These are phyloP conservation scores for Smutsia temminckii DNA, from an alignment of 2,797 vertebrate species.

Conservation along the genomic window DNA sequence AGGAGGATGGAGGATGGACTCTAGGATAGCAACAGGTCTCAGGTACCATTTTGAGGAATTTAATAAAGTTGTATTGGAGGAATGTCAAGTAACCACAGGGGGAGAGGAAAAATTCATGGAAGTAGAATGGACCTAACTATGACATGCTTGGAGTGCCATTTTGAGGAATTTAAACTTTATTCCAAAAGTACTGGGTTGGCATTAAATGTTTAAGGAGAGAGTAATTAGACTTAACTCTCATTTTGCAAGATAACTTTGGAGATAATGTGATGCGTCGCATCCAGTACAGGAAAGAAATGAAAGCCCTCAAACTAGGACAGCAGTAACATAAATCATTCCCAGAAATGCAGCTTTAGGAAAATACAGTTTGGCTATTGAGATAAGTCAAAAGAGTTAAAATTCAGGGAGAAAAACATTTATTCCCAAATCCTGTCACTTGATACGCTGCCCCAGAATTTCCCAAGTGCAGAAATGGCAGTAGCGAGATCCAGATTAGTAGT, in stretches of 20 bases:
- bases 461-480: background rate
- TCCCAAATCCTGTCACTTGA: background rate
- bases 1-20: background rate
- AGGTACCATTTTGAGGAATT: background rate
- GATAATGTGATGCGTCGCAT: background rate
- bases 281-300: background rate
- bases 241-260: background rate
- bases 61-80: background rate
- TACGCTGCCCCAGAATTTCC: background rate
- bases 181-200: background rate
- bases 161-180: background rate
- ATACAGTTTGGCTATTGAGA: background rate
- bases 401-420: background rate
- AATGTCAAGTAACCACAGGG: background rate
- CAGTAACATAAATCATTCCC: background rate
- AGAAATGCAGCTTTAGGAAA: background rate
- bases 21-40: background rate
- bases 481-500: background rate
- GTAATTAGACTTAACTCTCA: background rate
- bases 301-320: background rate
- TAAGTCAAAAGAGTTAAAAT: slow-evolving; percentile 9
- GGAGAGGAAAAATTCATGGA: background rate
- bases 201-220: background rate
- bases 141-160: background rate
- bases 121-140: background rate